phyloP scores from a whole-genome alignment of 2,113 vertebrate species.

The Tringa solitaria region DNA sequence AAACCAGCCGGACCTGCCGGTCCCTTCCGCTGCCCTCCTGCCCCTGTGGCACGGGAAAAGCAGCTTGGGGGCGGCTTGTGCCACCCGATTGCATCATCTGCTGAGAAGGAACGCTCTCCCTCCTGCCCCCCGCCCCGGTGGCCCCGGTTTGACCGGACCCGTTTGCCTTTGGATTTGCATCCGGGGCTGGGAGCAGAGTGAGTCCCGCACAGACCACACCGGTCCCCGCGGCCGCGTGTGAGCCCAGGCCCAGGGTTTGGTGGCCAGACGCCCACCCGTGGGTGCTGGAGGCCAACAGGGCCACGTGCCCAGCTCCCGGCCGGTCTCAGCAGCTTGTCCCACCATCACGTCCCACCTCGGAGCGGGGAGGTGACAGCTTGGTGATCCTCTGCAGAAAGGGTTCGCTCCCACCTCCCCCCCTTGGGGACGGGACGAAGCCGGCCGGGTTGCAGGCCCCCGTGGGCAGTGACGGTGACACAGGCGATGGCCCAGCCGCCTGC shows the following conservation, averaged over 20 bases:
- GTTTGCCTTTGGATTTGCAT: not conserved
- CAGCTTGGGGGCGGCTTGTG: not conserved
- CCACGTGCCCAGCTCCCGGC: not conserved
- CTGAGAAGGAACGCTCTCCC: fast-evolving
- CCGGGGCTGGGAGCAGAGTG: not conserved
- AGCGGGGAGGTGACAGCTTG: not conserved
- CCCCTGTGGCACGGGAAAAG: not conserved
- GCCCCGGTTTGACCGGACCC: not conserved
- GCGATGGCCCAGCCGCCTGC: fast-evolving
- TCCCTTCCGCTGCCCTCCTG: fast-evolving
- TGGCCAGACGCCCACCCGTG: not conserved
- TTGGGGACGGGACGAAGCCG: fast-evolving
- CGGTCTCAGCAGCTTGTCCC: not conserved
- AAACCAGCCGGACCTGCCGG: fast-evolving
- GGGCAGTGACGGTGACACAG: fast-evolving
- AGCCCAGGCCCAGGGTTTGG: not conserved
- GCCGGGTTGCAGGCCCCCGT: fast-evolving
- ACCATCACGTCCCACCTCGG: fast-evolving
- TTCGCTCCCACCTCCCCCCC: fast-evolving
- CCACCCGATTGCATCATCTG: not conserved
- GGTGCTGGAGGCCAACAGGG: not conserved
- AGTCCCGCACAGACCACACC: fast-evolving
- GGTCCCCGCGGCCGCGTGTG: fast-evolving
- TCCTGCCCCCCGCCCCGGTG: not conserved
- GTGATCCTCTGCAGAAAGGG: not conserved